Conservation (phyloP, 2,113 vertebrate genomes). For the Marcusenius ussheri region DNA sequence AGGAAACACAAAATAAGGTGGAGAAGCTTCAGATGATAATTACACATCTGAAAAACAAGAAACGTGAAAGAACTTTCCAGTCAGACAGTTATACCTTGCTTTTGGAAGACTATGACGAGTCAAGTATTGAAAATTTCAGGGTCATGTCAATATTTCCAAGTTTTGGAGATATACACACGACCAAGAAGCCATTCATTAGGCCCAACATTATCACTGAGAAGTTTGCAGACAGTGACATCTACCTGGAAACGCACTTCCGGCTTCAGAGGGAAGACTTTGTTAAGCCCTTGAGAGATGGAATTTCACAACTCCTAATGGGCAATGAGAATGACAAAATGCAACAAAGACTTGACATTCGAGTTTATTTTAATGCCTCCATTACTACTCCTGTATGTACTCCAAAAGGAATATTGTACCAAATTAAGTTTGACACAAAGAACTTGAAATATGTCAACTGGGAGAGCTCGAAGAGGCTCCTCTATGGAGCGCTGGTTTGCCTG, state of each 20-base stretch:
- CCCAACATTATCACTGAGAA: conserved; percentile 33
- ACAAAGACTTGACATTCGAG: conserved; percentile 23
- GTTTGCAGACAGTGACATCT: conserved; percentile 26
- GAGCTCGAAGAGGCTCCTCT: conserved; percentile 35
- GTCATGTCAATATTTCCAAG: conserved; percentile 39
- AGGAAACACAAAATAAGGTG: conserved; percentile 21
- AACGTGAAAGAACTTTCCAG: conserved; percentile 23
- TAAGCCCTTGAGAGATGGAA: conserved; percentile 41
- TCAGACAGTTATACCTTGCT: conserved; percentile 29
- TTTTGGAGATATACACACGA: conserved; percentile 34
- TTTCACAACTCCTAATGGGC: conserved; percentile 27
- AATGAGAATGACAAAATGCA: neutral
- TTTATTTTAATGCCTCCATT: conserved; percentile 26
- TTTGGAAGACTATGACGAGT: conserved; percentile 11
- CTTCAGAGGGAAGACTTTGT: conserved; percentile 42
- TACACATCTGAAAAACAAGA: conserved; percentile 27
- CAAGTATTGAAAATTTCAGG: conserved; percentile 27
- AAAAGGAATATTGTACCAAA: conserved; percentile 25
- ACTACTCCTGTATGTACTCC: conserved; percentile 21
- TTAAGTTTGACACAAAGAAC: conserved; percentile 21
- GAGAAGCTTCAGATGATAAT: conserved; percentile 21
- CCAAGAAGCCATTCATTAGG: conserved; percentile 25
- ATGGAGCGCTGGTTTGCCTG: conserved; percentile 41
- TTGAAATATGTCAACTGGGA: conserved; percentile 29
- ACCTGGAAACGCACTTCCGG: conserved; percentile 47